These are phyloP conservation scores for Gambusia affinis DNA, from an alignment of 2,113 vertebrate species.

Conservation along the genomic window DNA sequence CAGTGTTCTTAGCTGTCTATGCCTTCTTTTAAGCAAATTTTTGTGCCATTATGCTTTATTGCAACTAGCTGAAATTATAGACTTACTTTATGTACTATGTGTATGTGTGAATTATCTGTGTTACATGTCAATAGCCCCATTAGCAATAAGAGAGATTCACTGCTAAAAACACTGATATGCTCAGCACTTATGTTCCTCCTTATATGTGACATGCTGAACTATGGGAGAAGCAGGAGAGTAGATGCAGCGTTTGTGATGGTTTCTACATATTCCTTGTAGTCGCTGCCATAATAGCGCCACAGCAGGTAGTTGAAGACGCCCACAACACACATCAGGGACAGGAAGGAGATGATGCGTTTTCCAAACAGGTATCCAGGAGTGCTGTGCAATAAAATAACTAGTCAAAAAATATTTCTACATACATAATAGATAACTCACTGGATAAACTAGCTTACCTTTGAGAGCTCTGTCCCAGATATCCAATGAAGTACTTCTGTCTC, in stretches of 20 bases:
- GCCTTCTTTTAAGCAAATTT: background rate
- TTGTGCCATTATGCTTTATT: background rate
- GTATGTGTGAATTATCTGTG: background rate
- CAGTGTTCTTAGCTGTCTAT: background rate
- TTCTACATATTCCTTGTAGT: constrained; percentile 88
- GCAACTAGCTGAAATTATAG: background rate
- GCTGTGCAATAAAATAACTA: constrained; percentile 63
- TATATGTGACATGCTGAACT: constrained; percentile 12
- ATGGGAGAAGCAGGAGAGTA: constrained; percentile 90
- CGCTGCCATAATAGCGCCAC: constrained; percentile 75
- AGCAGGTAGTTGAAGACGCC: constrained; percentile 90
- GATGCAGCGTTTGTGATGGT: constrained; percentile 85
- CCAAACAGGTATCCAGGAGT: constrained; percentile 93
- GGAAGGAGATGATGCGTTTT: constrained; percentile 90
- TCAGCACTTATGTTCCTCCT: background rate
- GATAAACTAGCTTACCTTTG: constrained; percentile 83
- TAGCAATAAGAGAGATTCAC: background rate
- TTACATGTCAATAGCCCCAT: background rate
- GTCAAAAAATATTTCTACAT: background rate
- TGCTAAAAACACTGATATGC: background rate
- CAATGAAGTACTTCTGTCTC: constrained; percentile 95
- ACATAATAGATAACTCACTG: too few species aligned
- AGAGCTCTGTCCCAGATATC: constrained; percentile 91
- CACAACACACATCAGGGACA: constrained; percentile 89
- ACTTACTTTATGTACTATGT: background rate